Conservation (phyloP, 2,888 invertebrate species). For the Synanthedon andrenaeformis region DNA sequence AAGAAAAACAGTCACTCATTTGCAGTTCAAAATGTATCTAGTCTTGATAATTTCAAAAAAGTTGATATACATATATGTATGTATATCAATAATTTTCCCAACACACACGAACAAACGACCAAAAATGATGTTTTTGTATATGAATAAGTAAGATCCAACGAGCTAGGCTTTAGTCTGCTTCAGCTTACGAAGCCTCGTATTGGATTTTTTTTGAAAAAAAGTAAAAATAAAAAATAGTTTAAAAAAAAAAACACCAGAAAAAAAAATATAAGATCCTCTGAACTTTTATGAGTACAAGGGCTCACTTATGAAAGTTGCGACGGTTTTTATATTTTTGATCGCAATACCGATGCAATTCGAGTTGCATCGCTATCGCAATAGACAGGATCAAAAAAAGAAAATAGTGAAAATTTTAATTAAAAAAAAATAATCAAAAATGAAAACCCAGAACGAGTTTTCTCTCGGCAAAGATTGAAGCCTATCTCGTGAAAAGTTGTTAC, state of each 20-base stretch:
- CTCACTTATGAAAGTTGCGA: conserved; percentile 42
- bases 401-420: background rate
- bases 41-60: conserved; percentile 5
- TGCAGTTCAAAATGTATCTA: background rate
- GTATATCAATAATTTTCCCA: conserved; percentile 25
- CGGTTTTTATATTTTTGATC: conserved; percentile 37
- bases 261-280: conserved; percentile 36
- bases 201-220: background rate
- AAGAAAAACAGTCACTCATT: too few relatives aligned
- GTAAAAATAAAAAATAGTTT: background rate
- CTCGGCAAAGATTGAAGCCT: conserved; percentile 12
- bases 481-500: conserved; percentile 35
- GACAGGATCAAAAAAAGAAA: conserved; percentile 19
- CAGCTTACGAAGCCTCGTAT: conserved; percentile 14
- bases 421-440: conserved; percentile 1
- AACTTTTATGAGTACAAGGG: conserved; percentile 36
- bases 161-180: conserved; percentile 17
- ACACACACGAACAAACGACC: conserved; percentile 35
- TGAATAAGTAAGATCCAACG: conserved; percentile 37
- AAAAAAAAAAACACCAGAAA: background rate
- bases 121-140: conserved; percentile 41
- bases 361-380: conserved; percentile 11
- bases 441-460: conserved; percentile 8
- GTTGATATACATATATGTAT: conserved; percentile 12
- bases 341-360: conserved; percentile 10